Evolutionary conservation across 1,140 invertebrate genomes (phyloP).

Genomic region (Papilio aristodemus): DNA sequence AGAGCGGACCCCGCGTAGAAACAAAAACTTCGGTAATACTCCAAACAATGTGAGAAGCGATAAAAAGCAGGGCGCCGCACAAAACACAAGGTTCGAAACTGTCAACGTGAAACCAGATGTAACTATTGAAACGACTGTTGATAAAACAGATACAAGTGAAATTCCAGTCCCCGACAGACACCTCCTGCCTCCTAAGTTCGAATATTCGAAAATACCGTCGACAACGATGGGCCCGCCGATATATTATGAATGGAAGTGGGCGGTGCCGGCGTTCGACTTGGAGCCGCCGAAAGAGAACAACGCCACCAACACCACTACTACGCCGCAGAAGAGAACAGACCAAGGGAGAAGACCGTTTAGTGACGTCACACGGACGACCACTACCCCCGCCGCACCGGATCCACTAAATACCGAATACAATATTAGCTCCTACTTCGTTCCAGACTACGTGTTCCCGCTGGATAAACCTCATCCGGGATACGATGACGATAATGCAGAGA

Average conservation of each 20-base stretch:
- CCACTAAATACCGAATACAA: slow-evolving; percentile 65
- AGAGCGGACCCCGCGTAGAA: slow-evolving; percentile 59
- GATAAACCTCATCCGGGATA: slow-evolving; percentile 81
- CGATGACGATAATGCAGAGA: slow-evolving; percentile 77
- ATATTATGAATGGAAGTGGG: slow-evolving; percentile 84
- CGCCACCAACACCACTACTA: slow-evolving; percentile 44
- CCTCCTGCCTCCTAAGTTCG: slow-evolving; percentile 66
- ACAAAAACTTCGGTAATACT: slow-evolving; percentile 60
- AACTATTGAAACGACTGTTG: slow-evolving; percentile 36
- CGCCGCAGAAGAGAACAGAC: slow-evolving; percentile 38
- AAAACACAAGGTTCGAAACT: slow-evolving; percentile 54
- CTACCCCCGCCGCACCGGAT: slow-evolving; percentile 48
- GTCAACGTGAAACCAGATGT: slow-evolving; percentile 55
- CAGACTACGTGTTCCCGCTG: slow-evolving; percentile 81
- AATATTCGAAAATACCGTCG: slow-evolving; percentile 59
- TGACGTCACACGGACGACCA: slow-evolving; percentile 48
- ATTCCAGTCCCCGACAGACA: slow-evolving; percentile 51
- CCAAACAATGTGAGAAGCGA: slow-evolving; percentile 56
- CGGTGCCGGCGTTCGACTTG: slow-evolving; percentile 81
- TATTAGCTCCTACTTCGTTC: slow-evolving; percentile 78
- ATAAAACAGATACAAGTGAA: slow-evolving; percentile 34
- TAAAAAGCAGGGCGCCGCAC: slow-evolving; percentile 51
- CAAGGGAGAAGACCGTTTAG: slow-evolving; percentile 58
- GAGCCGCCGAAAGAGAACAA: slow-evolving; percentile 77
- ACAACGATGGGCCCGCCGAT: slow-evolving; percentile 82